phyloP scores from a whole-genome alignment of 1,140 invertebrate species.

The Hestina assimilis region DNA sequence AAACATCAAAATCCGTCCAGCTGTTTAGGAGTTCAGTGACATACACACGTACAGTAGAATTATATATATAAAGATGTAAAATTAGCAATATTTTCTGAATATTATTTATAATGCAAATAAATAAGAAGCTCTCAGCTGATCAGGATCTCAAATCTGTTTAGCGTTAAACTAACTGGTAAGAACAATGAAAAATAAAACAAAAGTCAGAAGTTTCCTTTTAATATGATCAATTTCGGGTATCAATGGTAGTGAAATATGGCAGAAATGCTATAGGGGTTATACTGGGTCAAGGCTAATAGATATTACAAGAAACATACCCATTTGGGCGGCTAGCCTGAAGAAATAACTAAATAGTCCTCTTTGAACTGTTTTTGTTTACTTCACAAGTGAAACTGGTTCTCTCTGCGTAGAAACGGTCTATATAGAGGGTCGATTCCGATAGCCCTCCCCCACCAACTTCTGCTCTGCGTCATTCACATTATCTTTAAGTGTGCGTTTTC shows the following conservation, averaged over 20 bases:
- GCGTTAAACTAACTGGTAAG: too few species aligned
- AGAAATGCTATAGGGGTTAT: not conserved
- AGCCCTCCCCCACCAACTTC: slow-evolving; percentile 26
- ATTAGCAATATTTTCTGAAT: too few species aligned
- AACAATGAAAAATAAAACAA: too few species aligned
- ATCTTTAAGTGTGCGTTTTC: slow-evolving; percentile 25
- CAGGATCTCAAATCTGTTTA: too few species aligned
- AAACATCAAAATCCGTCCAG: too few species aligned
- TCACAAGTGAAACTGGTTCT: slow-evolving; percentile 56
- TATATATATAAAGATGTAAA: too few species aligned
- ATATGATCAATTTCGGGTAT: too few species aligned
- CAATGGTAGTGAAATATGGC: not conserved
- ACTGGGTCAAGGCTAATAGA: slow-evolving; percentile 22
- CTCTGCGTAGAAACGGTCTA: slow-evolving; percentile 49
- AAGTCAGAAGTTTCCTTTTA: too few species aligned
- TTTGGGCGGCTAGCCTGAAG: slow-evolving; percentile 44
- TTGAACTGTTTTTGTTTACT: slow-evolving; percentile 53
- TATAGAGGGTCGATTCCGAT: slow-evolving; percentile 53
- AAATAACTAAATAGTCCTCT: slow-evolving; percentile 30
- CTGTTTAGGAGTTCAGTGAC: too few species aligned
- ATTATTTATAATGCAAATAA: too few species aligned
- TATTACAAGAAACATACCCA: slow-evolving; percentile 57
- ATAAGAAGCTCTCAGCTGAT: too few species aligned
- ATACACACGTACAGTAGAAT: too few species aligned
- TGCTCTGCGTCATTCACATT: slow-evolving; percentile 47